Evolutionary conservation across 2,888 invertebrate genomes (phyloP), one percentile per base, ranked within the genome.

Genomic region (Bursaphelenchus okinawaensis): DNA sequence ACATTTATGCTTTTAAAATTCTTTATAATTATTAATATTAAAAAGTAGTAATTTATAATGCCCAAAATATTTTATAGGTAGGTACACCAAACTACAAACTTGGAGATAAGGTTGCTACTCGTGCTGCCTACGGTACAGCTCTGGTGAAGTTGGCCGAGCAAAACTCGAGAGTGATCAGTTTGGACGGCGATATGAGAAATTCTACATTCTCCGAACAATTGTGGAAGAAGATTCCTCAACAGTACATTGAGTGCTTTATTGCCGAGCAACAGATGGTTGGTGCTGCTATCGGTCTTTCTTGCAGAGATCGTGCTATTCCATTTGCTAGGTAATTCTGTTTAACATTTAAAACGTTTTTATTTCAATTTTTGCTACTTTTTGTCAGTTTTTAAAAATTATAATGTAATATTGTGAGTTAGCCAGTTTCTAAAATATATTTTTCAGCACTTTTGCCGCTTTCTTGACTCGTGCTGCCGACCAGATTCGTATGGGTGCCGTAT

Each of bases 401-500:
- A 63, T n/a, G 16, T 19, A 59, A 60, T 61, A 60, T n/a, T 20
- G n/a, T n/a, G n/a, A n/a, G n/a, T n/a, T n/a, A n/a, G n/a, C n/a
- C n/a, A n/a, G n/a, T n/a, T n/a, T n/a, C n/a, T 31, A 20, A 19
- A 16, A 16, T 40, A 16, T 16, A 40, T 91, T n/a, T n/a, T n/a
- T 89, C 1, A 94, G 93, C 65, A 95, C 98, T 9, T 99, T 99
- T 86, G 96, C 96, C 40, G 91, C 93, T 2, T 99, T 99, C 88
- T 91, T 96, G 84, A 90, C 92, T 1, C 88, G 98, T 77, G 93
- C 94, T 57, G 94, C 90, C 84, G 96, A 98, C 59, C 96, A 98
- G 87, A 91, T 98, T 83, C 90, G 98, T 70, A 98, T 99, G 96
- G 98, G 93, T 22, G 98, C 96, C 58, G 94, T 99, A 83, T 95